These are phyloP conservation scores for Lycorma delicatula DNA, from an alignment of 1,140 invertebrate genomes.

Conservation along the genomic window DNA sequence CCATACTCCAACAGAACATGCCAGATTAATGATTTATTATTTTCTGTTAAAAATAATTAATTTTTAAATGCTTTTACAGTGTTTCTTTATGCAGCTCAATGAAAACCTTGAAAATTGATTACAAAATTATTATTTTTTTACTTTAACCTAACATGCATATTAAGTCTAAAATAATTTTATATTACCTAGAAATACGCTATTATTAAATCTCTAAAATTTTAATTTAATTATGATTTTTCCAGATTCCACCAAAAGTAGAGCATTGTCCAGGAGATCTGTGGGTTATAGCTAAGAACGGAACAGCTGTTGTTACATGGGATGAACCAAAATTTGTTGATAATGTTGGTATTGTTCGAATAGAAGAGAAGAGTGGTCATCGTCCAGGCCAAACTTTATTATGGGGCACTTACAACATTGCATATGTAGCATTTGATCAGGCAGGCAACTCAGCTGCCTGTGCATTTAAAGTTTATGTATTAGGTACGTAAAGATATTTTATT, in stretches of 20 bases:
- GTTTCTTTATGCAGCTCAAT: no score
- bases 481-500: slow-evolving; percentile 60
- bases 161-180: no score
- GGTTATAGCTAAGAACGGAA: slow-evolving; percentile 87
- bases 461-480: slow-evolving; percentile 86
- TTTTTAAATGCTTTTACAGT: no score
- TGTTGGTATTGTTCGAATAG: slow-evolving; percentile 65
- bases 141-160: no score
- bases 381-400: slow-evolving; percentile 86
- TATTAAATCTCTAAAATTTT: no score
- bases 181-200: no score
- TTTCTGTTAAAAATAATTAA: no score
- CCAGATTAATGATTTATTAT: no score
- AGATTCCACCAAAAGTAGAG: slow-evolving; percentile 72
- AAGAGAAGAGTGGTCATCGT: slow-evolving; percentile 77
- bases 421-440: slow-evolving; percentile 83
- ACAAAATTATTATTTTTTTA: no score
- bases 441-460: slow-evolving; percentile 86
- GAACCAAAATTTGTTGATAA: slow-evolving; percentile 87
- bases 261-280: slow-evolving; percentile 88
- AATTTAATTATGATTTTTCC: no score
- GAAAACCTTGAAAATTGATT: no score
- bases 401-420: slow-evolving; percentile 89
- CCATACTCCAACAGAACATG: no score
- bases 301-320: slow-evolving; percentile 87